A percentile compares a stretch with the other conserved stretches of the same genome.
Evolutionary conservation across 2,888 invertebrate species (phyloP).

Genomic region (Lithosia quadra): DNA sequence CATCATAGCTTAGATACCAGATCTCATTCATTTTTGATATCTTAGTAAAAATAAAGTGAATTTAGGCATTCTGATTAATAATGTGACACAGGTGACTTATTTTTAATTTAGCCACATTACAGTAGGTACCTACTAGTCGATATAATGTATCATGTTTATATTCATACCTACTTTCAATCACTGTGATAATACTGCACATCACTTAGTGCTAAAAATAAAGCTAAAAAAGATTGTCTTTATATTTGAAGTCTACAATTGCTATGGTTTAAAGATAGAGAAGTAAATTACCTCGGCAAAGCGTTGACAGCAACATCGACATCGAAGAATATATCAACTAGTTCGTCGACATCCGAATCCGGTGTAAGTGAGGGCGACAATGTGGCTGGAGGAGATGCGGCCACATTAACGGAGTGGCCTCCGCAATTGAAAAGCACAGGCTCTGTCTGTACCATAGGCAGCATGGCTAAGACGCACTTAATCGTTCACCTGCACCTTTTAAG

Average conservation of each 20-base stretch:
- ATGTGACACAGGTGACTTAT: neutral
- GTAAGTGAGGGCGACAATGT: constrained; percentile 81
- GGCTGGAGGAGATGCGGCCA: constrained; percentile 76
- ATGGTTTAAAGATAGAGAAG: constrained; percentile 5
- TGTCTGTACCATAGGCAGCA: constrained; percentile 84
- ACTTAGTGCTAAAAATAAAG: constrained; percentile 20
- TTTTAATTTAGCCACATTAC: neutral
- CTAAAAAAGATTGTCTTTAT: constrained; percentile 2
- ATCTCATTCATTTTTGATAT: neutral
- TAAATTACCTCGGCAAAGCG: constrained; percentile 76
- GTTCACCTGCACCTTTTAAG: constrained; percentile 68
- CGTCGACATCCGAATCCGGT: constrained; percentile 81
- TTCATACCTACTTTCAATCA: constrained; percentile 22
- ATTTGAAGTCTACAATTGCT: neutral
- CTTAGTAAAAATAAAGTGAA: neutral
- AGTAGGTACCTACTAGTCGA: constrained; percentile 22
- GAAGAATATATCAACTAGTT: constrained; percentile 82
- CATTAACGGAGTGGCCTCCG: constrained; percentile 74
- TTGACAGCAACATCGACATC: constrained; percentile 83
- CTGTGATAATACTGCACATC: constrained; percentile 17
- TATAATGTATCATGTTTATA: constrained; percentile 16
- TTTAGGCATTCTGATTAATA: neutral
- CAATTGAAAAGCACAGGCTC: constrained; percentile 79
- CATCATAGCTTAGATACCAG: neutral
- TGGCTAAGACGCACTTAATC: constrained; percentile 75